Conservation (phyloP, 2,113 vertebrate genomes). For the Pelobates fuscus region DNA sequence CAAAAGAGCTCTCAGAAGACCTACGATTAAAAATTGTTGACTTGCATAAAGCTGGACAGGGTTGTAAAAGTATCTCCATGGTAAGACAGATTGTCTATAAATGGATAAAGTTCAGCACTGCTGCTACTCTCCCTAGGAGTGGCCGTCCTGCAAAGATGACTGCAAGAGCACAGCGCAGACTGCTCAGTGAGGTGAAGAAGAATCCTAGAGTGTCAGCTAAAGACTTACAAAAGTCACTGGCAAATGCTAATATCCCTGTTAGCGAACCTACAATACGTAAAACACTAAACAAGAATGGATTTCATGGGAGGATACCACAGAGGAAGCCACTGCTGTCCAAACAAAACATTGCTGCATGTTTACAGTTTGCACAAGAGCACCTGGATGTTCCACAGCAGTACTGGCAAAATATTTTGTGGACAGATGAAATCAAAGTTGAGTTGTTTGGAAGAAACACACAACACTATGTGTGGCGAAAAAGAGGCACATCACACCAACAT, state of each 20-base stretch:
- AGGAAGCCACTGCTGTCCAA: slow-evolving; percentile 2
- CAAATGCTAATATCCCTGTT: background rate
- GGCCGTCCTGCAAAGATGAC: background rate
- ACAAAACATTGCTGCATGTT: background rate
- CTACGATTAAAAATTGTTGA: slow-evolving; percentile 14
- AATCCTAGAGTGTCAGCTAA: slow-evolving; percentile 12
- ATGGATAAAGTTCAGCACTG: slow-evolving; percentile 9
- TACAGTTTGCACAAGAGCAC: slow-evolving; percentile 10
- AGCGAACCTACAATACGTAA: background rate
- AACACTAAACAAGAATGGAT: background rate
- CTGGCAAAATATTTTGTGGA: background rate
- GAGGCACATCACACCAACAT: slow-evolving; percentile 3
- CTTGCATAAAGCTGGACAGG: slow-evolving; percentile 21
- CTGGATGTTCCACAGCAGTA: background rate
- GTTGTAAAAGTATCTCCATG: background rate
- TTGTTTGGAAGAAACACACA: slow-evolving; percentile 21
- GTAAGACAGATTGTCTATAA: slow-evolving; percentile 3
- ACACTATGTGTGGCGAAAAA: no score
- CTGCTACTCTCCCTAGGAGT: slow-evolving; percentile 4
- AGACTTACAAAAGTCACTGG: background rate
- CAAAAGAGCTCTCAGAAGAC: slow-evolving; percentile 9
- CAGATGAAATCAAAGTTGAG: background rate
- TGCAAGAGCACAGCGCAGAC: slow-evolving; percentile 10
- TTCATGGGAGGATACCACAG: background rate
- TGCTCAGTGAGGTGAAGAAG: background rate